phyloP scores from a whole-genome alignment of 1,140 invertebrate species.

The Eufriesea mexicana region DNA sequence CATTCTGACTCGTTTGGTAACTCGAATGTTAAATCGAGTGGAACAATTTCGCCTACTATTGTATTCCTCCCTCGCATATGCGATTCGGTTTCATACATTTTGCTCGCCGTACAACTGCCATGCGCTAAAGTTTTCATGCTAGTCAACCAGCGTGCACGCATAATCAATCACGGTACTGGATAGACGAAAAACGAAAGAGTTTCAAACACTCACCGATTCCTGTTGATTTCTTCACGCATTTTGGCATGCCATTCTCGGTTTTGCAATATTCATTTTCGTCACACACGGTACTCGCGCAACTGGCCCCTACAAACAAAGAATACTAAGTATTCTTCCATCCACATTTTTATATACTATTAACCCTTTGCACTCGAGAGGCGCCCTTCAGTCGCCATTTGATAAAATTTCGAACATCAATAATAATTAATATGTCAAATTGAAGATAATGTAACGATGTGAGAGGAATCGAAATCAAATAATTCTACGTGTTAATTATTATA shows the following conservation, averaged over 20 bases:
- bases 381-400: no score
- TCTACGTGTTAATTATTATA: no score
- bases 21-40: background rate
- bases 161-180: conserved; percentile 27
- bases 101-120: background rate
- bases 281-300: conserved; percentile 74
- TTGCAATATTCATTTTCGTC: conserved; percentile 76
- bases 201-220: conserved; percentile 72
- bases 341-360: no score
- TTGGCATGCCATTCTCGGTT: conserved; percentile 74
- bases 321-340: background rate
- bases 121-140: conserved; percentile 26
- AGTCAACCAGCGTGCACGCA: background rate
- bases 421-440: no score
- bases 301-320: conserved; percentile 63
- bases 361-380: no score
- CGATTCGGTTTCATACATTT: conserved; percentile 14
- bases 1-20: no score
- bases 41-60: background rate
- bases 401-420: no score
- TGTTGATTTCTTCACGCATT: conserved; percentile 73
- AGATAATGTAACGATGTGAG: no score
- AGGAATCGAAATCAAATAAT: no score
- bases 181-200: background rate
- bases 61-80: background rate